These are phyloP conservation scores for Musca domestica DNA, from an alignment of 1,140 invertebrate species.

Conservation along the genomic window DNA sequence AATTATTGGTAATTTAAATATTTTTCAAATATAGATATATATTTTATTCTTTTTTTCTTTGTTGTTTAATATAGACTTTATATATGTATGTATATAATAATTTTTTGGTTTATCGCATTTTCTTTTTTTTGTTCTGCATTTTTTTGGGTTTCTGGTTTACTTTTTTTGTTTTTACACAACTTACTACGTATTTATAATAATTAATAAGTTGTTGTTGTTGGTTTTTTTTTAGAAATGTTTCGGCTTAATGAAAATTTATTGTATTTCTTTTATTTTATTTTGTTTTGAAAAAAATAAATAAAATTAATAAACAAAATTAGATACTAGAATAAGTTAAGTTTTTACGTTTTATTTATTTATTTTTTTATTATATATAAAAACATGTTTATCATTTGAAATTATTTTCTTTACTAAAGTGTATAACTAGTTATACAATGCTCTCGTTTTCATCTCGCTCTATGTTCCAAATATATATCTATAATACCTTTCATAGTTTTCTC, in stretches of 20 bases:
- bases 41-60: conserved; percentile 32
- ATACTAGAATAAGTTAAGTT: conserved; percentile 23
- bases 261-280: conserved; percentile 1
- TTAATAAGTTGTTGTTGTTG: conserved; percentile 29
- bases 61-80: conserved; percentile 38
- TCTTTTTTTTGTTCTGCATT: background rate
- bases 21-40: conserved; percentile 48
- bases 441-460: background rate
- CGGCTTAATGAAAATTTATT: conserved; percentile 9
- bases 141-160: background rate
- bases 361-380: too few species aligned
- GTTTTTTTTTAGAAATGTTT: conserved; percentile 27
- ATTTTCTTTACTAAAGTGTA: background rate
- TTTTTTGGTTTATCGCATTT: conserved; percentile 38
- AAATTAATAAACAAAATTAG: conserved; percentile 13
- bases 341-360: conserved; percentile 27
- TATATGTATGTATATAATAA: conserved; percentile 23
- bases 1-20: conserved; percentile 26
- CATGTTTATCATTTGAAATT: conserved; percentile 2
- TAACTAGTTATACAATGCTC: conserved; percentile 7
- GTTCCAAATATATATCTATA: background rate
- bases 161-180: conserved; percentile 24
- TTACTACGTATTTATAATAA: conserved; percentile 32
- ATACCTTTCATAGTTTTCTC: background rate
- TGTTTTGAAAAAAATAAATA: background rate